Conservation (phyloP, 2,888 invertebrate genomes). For the Drosophila rubida region DNA sequence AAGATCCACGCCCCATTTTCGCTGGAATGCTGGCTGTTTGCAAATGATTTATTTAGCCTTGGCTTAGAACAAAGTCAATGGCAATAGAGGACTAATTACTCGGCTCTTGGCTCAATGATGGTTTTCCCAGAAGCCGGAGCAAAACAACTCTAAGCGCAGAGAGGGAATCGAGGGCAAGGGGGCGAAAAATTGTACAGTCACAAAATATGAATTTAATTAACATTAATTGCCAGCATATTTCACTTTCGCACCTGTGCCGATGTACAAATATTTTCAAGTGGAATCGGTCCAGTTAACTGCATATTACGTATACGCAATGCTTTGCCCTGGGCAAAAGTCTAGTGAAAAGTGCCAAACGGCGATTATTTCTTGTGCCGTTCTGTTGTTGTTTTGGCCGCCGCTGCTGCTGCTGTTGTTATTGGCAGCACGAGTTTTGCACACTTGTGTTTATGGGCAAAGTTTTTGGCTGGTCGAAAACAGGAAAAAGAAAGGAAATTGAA, state of each 20-base stretch:
- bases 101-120: slow-evolving; percentile 4
- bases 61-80: slow-evolving; percentile 23
- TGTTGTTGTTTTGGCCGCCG: slow-evolving; percentile 15
- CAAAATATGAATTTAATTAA: slow-evolving; percentile 82
- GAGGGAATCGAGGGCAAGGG: not conserved
- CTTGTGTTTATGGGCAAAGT: slow-evolving; percentile 70
- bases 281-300: slow-evolving; percentile 76
- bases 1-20: slow-evolving; percentile 6
- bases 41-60: slow-evolving; percentile 35
- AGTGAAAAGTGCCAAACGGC: slow-evolving; percentile 23
- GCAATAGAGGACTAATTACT: slow-evolving; percentile 17
- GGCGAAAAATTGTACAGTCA: slow-evolving; percentile 44
- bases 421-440: slow-evolving; percentile 48
- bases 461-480: slow-evolving; percentile 42
- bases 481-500: not conserved
- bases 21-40: not conserved
- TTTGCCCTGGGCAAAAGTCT: slow-evolving; percentile 17
- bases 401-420: slow-evolving; percentile 30
- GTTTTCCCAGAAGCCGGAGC: not conserved
- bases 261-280: slow-evolving; percentile 25
- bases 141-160: not conserved
- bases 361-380: slow-evolving; percentile 24
- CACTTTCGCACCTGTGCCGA: slow-evolving; percentile 68
- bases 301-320: slow-evolving; percentile 69
- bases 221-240: slow-evolving; percentile 75